These are phyloP conservation scores for Melospiza georgiana DNA, from an alignment of 2,113 vertebrate species.

Conservation along the genomic window DNA sequence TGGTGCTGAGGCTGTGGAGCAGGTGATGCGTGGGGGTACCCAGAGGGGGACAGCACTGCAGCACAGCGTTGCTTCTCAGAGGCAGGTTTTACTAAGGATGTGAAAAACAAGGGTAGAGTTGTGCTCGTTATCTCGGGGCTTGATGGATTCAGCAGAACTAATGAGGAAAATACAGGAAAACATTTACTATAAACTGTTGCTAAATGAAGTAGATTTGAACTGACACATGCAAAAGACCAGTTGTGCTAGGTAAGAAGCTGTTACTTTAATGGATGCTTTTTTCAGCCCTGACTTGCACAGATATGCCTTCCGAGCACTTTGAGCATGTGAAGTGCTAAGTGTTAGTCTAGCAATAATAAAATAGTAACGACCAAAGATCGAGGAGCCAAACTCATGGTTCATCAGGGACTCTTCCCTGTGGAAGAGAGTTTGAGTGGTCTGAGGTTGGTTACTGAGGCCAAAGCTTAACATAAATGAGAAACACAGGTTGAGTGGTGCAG, in stretches of 20 bases:
- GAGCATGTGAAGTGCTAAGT: slow-evolving; percentile 29
- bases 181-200: slow-evolving; percentile 3
- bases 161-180: slow-evolving; percentile 41
- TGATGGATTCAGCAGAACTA: slow-evolving; percentile 38
- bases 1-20: not conserved
- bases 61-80: accelerated
- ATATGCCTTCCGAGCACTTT: not conserved
- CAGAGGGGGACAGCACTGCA: not conserved
- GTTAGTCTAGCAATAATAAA: slow-evolving; percentile 23
- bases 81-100: not conserved
- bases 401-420: slow-evolving; percentile 19
- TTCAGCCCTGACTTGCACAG: not conserved
- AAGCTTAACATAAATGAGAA: slow-evolving; percentile 61
- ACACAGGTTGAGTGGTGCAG: slow-evolving; percentile 33
- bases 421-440: slow-evolving; percentile 30
- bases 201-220: slow-evolving; percentile 51
- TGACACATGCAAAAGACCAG: slow-evolving; percentile 15
- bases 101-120: not conserved
- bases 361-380: not conserved
- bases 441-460: slow-evolving; percentile 32
- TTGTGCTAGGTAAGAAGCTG: slow-evolving; percentile 31
- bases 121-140: not conserved
- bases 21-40: accelerated
- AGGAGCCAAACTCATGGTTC: slow-evolving; percentile 12
- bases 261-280: slow-evolving; percentile 57